A percentile compares a stretch with the other conserved stretches of the same genome.
Conservation (phyloP, 2,888 invertebrate species). For the Apamea anceps region DNA sequence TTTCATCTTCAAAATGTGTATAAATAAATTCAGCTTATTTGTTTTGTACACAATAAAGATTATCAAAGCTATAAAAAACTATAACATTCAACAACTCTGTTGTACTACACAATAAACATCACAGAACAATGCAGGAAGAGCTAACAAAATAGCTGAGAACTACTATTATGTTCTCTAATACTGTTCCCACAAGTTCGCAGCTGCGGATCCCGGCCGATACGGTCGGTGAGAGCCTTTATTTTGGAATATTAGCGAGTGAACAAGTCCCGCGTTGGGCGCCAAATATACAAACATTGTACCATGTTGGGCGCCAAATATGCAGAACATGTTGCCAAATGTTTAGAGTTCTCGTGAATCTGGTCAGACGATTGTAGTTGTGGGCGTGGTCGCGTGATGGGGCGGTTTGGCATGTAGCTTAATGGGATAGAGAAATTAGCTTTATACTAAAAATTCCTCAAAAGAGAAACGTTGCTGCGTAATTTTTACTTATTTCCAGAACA, state of each 20-base stretch:
- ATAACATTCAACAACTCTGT: conserved; percentile 25
- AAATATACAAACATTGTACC: conserved; percentile 42
- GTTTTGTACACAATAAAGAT: conserved; percentile 30
- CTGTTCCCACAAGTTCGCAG: conserved; percentile 52
- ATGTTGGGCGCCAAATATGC: conserved; percentile 54
- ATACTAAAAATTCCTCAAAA: conserved; percentile 9
- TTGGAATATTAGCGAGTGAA: conserved; percentile 50
- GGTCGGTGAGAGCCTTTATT: conserved; percentile 55
- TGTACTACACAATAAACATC: conserved; percentile 49
- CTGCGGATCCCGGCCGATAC: conserved; percentile 42
- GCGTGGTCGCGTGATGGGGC: conserved; percentile 23
- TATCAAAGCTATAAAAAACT: conserved; percentile 22
- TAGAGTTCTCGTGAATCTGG: conserved; percentile 33
- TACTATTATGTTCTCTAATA: conserved; percentile 55
- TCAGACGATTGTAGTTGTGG: conserved; percentile 21
- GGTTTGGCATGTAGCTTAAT: conserved; percentile 35
- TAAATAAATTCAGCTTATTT: not conserved
- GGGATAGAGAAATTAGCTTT: conserved; percentile 11
- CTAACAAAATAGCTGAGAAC: conserved; percentile 56
- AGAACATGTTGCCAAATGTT: conserved; percentile 46
- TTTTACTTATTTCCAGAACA: conserved; percentile 6
- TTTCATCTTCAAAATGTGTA: conserved; percentile 1
- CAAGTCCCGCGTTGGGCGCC: conserved; percentile 58
- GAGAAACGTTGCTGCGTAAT: not conserved
- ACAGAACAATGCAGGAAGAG: conserved; percentile 49